phyloP scores from a whole-genome alignment of 2,113 vertebrate species.

The Anolis sagrei region DNA sequence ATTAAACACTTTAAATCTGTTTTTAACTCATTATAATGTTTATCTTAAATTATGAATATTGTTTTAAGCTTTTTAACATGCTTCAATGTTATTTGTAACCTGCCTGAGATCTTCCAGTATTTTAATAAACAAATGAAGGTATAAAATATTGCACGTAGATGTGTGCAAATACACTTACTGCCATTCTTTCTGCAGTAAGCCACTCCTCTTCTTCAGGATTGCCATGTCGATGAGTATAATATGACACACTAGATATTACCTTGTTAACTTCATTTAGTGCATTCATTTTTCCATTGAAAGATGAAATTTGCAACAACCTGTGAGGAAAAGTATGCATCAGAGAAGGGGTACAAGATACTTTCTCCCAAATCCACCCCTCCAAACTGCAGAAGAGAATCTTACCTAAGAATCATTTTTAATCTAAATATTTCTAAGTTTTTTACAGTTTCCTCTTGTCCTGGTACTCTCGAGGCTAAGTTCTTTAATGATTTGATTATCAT shows the following conservation, averaged over 20 bases:
- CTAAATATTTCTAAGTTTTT: slow-evolving; percentile 99
- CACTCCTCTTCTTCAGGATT: slow-evolving; percentile 98
- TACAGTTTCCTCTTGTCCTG: slow-evolving; percentile 98
- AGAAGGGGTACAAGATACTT: slow-evolving; percentile 16
- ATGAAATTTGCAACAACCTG: slow-evolving; percentile 99
- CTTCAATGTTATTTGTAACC: background rate
- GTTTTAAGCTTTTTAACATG: background rate
- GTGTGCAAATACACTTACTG: slow-evolving; percentile 80
- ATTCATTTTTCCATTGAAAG: slow-evolving; percentile 99
- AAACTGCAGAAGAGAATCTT: slow-evolving; percentile 64
- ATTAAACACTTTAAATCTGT: too few relatives aligned
- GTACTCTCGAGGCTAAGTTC: slow-evolving; percentile 97
- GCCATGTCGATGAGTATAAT: slow-evolving; percentile 96
- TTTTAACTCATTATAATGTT: too few relatives aligned
- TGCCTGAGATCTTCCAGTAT: too few relatives aligned
- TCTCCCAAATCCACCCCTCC: background rate
- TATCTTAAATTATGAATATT: too few relatives aligned
- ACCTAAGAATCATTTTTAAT: slow-evolving; percentile 99
- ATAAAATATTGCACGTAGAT: background rate
- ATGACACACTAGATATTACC: slow-evolving; percentile 98
- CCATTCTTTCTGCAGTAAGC: slow-evolving; percentile 99
- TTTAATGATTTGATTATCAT: slow-evolving; percentile 99
- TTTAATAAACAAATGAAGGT: background rate
- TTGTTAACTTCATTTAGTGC: slow-evolving; percentile 99
- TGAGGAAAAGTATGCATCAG: slow-evolving; percentile 61